A percentile compares a stretch with the other conserved stretches of the same genome.
Evolutionary conservation across 2,113 vertebrate genomes (phyloP).

Genomic region (Hemiprocne comata): DNA sequence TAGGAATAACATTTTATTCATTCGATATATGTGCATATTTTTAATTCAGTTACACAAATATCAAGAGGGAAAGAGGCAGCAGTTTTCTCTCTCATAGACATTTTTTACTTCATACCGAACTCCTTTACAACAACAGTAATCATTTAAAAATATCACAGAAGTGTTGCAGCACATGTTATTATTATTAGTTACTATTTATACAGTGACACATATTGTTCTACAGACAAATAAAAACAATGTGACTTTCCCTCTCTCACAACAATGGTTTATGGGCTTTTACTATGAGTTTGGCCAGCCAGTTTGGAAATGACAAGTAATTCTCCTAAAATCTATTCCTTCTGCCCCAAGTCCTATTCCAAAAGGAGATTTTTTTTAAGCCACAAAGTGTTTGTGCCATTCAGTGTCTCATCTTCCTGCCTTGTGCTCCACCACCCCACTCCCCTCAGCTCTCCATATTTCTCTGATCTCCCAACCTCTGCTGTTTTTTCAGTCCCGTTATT

Average conservation of each 20-base stretch:
- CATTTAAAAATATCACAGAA: constrained; percentile 67
- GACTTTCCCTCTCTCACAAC: background rate
- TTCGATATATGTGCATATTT: background rate
- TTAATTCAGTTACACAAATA: constrained; percentile 49
- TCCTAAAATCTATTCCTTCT: background rate
- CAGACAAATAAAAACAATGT: constrained; percentile 60
- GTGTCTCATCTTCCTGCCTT: background rate
- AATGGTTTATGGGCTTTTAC: background rate
- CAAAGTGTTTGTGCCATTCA: rapidly evolving
- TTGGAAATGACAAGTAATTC: background rate
- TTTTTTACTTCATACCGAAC: constrained; percentile 57
- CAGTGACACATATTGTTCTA: constrained; percentile 38
- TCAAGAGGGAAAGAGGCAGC: constrained; percentile 26
- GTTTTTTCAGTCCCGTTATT: background rate
- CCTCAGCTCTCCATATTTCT: rapidly evolving
- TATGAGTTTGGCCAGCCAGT: background rate
- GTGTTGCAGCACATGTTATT: constrained; percentile 32
- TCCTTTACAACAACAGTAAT: constrained; percentile 60
- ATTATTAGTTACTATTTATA: constrained; percentile 65
- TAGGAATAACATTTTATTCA: background rate
- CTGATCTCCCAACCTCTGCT: rapidly evolving
- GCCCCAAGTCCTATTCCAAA: rapidly evolving
- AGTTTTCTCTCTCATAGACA: constrained; percentile 2
- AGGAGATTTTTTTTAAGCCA: background rate
- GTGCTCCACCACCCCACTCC: rapidly evolving